Evolutionary conservation across 2,113 vertebrate genomes (phyloP).

Genomic region (Toxotes chatareus): DNA sequence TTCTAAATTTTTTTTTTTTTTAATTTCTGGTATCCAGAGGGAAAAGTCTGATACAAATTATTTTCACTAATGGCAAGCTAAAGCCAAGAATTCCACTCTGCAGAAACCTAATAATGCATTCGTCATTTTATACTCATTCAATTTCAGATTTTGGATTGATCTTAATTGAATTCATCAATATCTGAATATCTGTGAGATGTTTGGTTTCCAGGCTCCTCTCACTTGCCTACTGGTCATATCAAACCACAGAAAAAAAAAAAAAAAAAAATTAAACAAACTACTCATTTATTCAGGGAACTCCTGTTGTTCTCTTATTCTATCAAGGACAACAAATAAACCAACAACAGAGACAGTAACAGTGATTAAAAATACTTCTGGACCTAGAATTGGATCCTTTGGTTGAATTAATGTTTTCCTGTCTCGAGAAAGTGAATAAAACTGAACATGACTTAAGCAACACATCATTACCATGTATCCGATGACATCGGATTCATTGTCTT

Average conservation of each 20-base stretch:
- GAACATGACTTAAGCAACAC: neutral
- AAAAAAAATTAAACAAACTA: neutral
- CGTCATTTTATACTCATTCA: neutral
- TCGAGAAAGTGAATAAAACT: neutral
- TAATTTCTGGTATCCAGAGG: neutral
- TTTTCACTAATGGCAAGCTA: too few species aligned
- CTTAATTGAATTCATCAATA: too few species aligned
- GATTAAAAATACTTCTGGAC: too few species aligned
- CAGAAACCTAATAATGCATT: neutral
- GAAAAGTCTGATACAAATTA: neutral
- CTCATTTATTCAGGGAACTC: neutral
- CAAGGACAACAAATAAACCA: neutral
- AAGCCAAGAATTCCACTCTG: too few species aligned
- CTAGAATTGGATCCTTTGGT: neutral
- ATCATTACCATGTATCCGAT: slow-evolving; percentile 93
- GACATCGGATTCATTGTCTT: slow-evolving; percentile 95
- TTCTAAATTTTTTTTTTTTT: neutral
- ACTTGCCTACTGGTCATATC: neutral
- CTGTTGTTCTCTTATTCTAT: neutral
- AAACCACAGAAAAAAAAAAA: neutral
- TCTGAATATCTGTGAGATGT: too few species aligned
- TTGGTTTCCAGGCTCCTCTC: too few species aligned
- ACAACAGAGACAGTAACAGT: too few species aligned
- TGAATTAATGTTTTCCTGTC: neutral
- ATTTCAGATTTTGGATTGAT: neutral